Conservation (phyloP, 2,888 invertebrate species). For the Drosophila limbata region DNA sequence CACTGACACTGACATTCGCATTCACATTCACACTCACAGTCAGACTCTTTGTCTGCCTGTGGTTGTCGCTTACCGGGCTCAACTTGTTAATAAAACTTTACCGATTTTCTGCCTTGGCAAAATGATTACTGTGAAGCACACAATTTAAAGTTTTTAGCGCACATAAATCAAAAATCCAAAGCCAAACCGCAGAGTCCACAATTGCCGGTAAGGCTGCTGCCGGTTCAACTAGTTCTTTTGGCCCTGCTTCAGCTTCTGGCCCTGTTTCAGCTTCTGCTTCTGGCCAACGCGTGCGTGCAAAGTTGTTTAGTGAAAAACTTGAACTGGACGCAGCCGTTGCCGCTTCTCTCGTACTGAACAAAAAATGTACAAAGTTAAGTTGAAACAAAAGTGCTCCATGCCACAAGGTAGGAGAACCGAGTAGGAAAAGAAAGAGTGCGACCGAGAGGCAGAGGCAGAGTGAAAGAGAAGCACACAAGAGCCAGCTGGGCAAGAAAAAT, state of each 20-base stretch:
- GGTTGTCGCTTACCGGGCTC: conserved; percentile 45
- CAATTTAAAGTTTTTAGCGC: conserved; percentile 72
- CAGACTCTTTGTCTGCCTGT: conserved; percentile 5
- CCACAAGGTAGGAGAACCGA: conserved; percentile 29
- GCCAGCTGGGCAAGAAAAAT: conserved; percentile 60
- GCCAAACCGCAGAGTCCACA: conserved; percentile 48
- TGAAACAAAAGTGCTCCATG: conserved; percentile 47
- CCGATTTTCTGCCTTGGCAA: conserved; percentile 59
- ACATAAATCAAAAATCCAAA: conserved; percentile 75
- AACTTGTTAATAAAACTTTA: conserved; percentile 80
- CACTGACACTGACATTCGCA: background rate
- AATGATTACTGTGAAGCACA: conserved; percentile 57
- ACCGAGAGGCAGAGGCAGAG: background rate
- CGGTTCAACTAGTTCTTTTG: conserved; percentile 16
- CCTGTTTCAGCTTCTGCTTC: conserved; percentile 18
- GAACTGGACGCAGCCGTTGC: conserved; percentile 71
- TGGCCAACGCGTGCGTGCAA: conserved; percentile 73
- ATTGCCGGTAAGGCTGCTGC: conserved; percentile 26
- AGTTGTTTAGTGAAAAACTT: conserved; percentile 79
- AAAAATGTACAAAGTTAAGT: conserved; percentile 34
- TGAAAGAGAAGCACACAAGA: conserved; percentile 22
- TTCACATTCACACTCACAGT: background rate
- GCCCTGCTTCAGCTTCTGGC: conserved; percentile 3
- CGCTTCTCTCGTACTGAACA: conserved; percentile 38
- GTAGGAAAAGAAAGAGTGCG: conserved; percentile 26